Conservation (phyloP, 1,140 invertebrate species). For the Phenacoccus solenopsis region DNA sequence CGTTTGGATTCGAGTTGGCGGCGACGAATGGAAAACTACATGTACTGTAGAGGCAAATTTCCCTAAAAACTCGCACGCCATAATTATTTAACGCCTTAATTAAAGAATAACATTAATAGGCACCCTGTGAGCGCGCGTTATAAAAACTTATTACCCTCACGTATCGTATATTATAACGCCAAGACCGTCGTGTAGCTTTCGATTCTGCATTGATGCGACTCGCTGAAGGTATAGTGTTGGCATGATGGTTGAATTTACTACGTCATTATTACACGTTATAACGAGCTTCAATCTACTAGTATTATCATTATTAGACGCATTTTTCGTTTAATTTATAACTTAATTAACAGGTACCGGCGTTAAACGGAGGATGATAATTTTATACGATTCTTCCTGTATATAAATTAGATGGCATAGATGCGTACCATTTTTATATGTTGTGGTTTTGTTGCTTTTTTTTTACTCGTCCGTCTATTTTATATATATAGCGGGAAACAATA, state of each 20-base stretch:
- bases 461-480: too few relatives aligned
- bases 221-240: too few relatives aligned
- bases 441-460: too few relatives aligned
- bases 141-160: background rate
- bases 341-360: slow-evolving; percentile 1
- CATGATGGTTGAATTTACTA: background rate
- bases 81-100: slow-evolving; percentile 3
- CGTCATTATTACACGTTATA: slow-evolving; percentile 2
- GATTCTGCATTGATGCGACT: slow-evolving; percentile 1
- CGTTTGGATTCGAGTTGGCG: background rate
- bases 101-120: background rate
- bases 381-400: background rate
- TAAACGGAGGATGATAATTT: slow-evolving; percentile 2
- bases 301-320: background rate
- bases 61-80: background rate
- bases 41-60: too few relatives aligned
- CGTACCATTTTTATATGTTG: too few relatives aligned
- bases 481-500: too few relatives aligned
- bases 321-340: background rate
- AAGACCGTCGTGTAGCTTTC: background rate
- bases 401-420: too few relatives aligned
- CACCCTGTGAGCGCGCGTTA: background rate
- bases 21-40: background rate
- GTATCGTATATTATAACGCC: background rate
- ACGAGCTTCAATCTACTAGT: background rate